A percentile compares a stretch with the other conserved stretches of the same genome.
Conservation (phyloP, 2,113 vertebrate genomes). For the Crocuta crocuta region DNA sequence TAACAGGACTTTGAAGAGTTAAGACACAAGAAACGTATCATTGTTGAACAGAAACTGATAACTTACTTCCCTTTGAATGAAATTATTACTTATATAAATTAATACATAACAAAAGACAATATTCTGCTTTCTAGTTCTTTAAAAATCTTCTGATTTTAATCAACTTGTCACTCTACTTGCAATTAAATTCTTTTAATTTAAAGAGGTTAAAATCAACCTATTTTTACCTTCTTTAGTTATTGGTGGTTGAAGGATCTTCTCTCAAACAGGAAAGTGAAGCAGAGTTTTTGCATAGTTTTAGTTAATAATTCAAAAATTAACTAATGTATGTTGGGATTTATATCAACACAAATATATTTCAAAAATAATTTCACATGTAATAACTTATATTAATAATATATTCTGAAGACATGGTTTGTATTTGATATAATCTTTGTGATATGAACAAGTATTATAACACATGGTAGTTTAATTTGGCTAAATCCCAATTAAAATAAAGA, state of each 20-base stretch:
- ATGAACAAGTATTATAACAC: not conserved
- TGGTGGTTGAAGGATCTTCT: not conserved
- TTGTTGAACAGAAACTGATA: not conserved
- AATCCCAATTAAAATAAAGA: slow-evolving; percentile 35
- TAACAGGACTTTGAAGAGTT: not conserved
- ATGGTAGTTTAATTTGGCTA: slow-evolving; percentile 45
- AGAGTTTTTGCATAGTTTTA: slow-evolving; percentile 15
- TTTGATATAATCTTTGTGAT: not conserved
- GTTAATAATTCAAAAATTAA: slow-evolving; percentile 24
- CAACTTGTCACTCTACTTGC: not conserved
- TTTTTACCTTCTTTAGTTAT: not conserved
- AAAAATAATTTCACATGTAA: slow-evolving; percentile 49
- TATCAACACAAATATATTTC: not conserved
- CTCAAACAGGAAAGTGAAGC: not conserved
- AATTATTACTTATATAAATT: not conserved
- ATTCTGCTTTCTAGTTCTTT: not conserved
- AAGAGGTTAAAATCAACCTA: not conserved
- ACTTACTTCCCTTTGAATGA: not conserved
- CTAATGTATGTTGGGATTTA: not conserved
- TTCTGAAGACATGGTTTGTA: not conserved
- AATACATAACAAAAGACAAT: not conserved
- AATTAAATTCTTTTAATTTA: slow-evolving; percentile 28
- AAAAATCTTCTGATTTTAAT: not conserved
- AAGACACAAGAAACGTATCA: not conserved
- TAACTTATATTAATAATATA: not conserved